phyloP scores from a whole-genome alignment of 2,113 vertebrate genomes.

The Seriola dumerili region DNA sequence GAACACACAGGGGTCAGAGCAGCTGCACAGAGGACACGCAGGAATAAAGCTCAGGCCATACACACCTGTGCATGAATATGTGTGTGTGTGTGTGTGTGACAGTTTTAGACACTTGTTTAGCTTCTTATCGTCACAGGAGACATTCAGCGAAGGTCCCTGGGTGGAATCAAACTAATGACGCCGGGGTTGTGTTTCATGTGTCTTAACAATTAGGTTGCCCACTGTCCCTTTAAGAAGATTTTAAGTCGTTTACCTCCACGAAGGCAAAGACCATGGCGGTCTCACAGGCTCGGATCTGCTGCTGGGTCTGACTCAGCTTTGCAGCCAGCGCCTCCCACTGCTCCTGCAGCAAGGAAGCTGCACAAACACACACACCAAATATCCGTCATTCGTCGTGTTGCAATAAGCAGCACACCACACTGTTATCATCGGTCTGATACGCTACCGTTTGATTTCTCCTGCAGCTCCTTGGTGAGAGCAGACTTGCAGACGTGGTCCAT shows the following conservation, averaged over 20 bases:
- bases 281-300: constrained; percentile 96
- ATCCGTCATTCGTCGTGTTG: neutral
- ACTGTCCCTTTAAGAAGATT: neutral
- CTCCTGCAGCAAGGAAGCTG: constrained; percentile 89
- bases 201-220: neutral
- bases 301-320: constrained; percentile 92
- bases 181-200: neutral
- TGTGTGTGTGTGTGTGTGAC: neutral
- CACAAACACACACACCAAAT: constrained; percentile 35
- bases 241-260: constrained; percentile 90
- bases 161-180: neutral
- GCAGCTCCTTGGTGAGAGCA: constrained; percentile 88
- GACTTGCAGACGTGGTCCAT: constrained; percentile 98
- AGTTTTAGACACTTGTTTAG: too few species aligned
- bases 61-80: neutral
- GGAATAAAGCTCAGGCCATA: neutral
- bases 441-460: constrained; percentile 89
- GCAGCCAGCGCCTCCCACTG: constrained; percentile 93
- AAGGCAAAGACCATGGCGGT: constrained; percentile 94
- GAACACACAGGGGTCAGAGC: constrained; percentile 23
- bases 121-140: too few species aligned
- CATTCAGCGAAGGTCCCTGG: neutral
- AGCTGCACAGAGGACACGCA: neutral
- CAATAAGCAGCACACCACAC: neutral
- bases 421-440: too few species aligned